phyloP scores from a whole-genome alignment of 2,888 invertebrate species.

The Xylota sylvarum region DNA sequence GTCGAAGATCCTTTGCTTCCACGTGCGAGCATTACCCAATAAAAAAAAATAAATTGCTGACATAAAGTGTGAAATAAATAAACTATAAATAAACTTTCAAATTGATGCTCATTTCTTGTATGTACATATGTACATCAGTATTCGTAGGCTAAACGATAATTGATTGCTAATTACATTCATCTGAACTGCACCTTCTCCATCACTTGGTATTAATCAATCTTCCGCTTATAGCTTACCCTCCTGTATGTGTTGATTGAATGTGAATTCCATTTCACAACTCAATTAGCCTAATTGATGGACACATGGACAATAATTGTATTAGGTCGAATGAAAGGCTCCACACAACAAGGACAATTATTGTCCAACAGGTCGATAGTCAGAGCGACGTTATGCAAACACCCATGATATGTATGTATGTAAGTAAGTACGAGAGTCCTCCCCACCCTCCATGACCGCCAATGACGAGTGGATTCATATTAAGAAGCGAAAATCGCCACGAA shows the following conservation, averaged over 20 bases:
- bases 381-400: constrained; percentile 45
- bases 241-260: not conserved
- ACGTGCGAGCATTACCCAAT: too few species aligned
- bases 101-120: too few species aligned
- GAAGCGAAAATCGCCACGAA: constrained; percentile 3
- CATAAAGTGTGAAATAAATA: too few species aligned
- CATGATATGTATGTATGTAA: not conserved
- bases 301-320: constrained; percentile 34
- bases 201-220: constrained; percentile 14
- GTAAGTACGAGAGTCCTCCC: not conserved
- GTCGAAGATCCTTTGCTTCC: too few species aligned
- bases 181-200: constrained; percentile 2
- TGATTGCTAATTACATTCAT: constrained; percentile 7
- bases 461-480: constrained; percentile 57
- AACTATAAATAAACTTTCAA: too few species aligned
- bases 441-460: constrained; percentile 11
- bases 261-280: constrained; percentile 22
- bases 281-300: constrained; percentile 54
- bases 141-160: not conserved
- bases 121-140: too few species aligned
- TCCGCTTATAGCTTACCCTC: not conserved
- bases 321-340: not conserved
- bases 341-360: constrained; percentile 30
- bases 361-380: constrained; percentile 10
- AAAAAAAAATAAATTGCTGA: too few species aligned